Evolutionary conservation across 2,888 invertebrate genomes (phyloP).

Genomic region (Metalampra italica): DNA sequence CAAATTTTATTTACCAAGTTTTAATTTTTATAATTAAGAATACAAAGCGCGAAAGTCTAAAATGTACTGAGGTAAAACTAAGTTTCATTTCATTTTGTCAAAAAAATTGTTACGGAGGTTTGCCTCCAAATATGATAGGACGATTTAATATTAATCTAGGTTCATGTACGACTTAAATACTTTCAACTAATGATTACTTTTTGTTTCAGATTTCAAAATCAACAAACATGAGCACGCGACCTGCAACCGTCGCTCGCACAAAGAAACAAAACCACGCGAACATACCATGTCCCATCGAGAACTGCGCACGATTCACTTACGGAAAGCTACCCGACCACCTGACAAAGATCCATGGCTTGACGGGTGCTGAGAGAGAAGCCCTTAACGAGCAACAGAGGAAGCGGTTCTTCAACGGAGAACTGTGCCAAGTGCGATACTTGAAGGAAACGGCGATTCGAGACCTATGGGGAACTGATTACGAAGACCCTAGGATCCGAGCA

Average conservation of each 20-base stretch:
- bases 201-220: slow-evolving; percentile 30
- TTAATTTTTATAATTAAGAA: too few species aligned
- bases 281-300: slow-evolving; percentile 74
- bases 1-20: too few species aligned
- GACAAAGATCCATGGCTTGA: slow-evolving; percentile 71
- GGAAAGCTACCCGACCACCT: slow-evolving; percentile 74
- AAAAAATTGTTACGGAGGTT: too few species aligned
- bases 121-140: too few species aligned
- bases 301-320: slow-evolving; percentile 74
- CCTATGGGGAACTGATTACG: slow-evolving; percentile 71
- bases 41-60: too few species aligned
- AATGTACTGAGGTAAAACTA: too few species aligned
- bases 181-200: neutral
- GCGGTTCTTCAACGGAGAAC: slow-evolving; percentile 74
- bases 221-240: slow-evolving; percentile 44
- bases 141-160: too few species aligned
- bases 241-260: slow-evolving; percentile 51
- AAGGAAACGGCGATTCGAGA: slow-evolving; percentile 75
- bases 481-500: slow-evolving; percentile 66
- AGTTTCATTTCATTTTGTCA: too few species aligned
- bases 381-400: slow-evolving; percentile 74
- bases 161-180: too few species aligned
- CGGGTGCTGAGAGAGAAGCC: slow-evolving; percentile 67
- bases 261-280: slow-evolving; percentile 77
- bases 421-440: slow-evolving; percentile 70